Conservation (phyloP, 1,140 invertebrate genomes). For the Drosophila willistoni region DNA sequence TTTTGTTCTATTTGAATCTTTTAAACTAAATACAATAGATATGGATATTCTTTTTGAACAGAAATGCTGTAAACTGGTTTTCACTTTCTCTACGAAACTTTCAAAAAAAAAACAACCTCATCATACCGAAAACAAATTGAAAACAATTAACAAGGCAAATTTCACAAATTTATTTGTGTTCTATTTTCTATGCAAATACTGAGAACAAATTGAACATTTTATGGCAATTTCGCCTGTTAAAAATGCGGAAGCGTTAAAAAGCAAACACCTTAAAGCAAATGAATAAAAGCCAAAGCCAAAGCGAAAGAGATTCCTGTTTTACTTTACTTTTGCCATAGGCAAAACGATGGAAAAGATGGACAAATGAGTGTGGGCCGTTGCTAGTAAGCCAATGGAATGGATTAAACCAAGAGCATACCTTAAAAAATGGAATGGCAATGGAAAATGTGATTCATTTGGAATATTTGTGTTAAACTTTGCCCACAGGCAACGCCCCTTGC, state of each 20-base stretch:
- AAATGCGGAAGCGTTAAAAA: constrained; percentile 49
- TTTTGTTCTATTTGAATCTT: no score
- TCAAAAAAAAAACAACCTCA: constrained; percentile 13
- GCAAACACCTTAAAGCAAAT: constrained; percentile 53
- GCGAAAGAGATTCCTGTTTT: not conserved
- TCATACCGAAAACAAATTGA: constrained; percentile 29
- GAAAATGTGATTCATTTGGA: constrained; percentile 10
- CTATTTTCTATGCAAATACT: constrained; percentile 14
- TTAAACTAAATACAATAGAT: no score
- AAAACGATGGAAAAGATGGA: constrained; percentile 8
- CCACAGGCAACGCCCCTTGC: constrained; percentile 36
- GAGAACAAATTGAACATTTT: constrained; percentile 24
- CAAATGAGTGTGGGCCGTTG: constrained; percentile 11
- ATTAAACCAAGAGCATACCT: not conserved
- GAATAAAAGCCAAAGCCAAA: constrained; percentile 35
- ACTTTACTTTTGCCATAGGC: not conserved
- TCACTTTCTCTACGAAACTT: no score
- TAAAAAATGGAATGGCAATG: not conserved
- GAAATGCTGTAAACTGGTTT: no score
- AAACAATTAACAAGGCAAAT: constrained; percentile 49
- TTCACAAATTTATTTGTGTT: no score
- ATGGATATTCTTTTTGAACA: no score
- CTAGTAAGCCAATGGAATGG: not conserved
- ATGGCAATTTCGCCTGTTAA: constrained; percentile 32
- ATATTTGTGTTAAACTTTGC: constrained; percentile 3